Base-by-base conservation (phyloP, 1,140 invertebrate species). In the Palaemon carinicauda region DNA sequence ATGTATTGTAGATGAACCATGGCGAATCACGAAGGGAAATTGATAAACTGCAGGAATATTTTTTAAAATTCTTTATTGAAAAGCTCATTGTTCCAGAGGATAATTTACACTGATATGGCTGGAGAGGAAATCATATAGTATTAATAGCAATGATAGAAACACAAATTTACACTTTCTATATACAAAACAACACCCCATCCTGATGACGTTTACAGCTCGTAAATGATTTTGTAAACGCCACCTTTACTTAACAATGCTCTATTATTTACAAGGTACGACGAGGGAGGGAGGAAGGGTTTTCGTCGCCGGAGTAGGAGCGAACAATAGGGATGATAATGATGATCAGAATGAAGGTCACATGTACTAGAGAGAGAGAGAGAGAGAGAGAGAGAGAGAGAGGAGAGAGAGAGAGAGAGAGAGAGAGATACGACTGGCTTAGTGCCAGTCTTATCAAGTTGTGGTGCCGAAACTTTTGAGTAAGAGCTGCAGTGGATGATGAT, bases 61-160 rank as follows among this genome's bases (percentile, higher is more conserved):
- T 60, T 54, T 78, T 65, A 75, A 81, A 75, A 54, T 87, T 81
- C 79, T 87, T 87, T 87, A 87, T 87, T 87, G 85, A 87, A 87
- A 87, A 87, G 85, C 85, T 87, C 85, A 81, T 74, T 74, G 71
- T 87, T 87, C 80, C 85, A 81, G 85, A 82, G 80, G 80, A 87
- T 81, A 81, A 87, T 87, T 81, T 87, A 87, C 85, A 87, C 71
- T 87, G 85, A 87, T 87, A 87, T 87, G 85, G 79, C 71, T 87
- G 75, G 75, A 80, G 83, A 80, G 77, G 71, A 71, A 50, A 78
- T 29, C 17, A 52, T 53, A 79, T 52, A 78, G 51, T 54, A 54
- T 31, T 54, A 56, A 79, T 52, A 53, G 27, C 52, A 79, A 27
- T 54, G 50, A 12, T 41, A 29, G 27, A 53, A 79, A 79, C 52